Percentiles rank a stretch among this genome's conserved stretches.
These are phyloP conservation scores for Leptonema lineaticorne DNA, from an alignment of 1,140 invertebrate genomes.

Conservation along the genomic window DNA sequence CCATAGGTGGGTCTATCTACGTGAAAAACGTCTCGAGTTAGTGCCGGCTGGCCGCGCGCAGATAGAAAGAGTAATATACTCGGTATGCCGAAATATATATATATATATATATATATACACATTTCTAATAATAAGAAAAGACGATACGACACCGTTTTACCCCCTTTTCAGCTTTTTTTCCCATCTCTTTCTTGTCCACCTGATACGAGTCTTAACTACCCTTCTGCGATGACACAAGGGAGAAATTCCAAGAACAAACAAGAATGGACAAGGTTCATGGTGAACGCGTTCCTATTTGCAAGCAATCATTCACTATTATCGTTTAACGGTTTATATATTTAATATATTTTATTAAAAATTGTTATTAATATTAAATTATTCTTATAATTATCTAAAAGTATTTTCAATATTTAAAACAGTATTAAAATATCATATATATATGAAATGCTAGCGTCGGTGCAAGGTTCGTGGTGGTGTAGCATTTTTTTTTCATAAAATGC, in stretches of 20 bases:
- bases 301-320: background rate
- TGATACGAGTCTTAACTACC: constrained; percentile 12
- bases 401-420: too few relatives aligned
- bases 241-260: background rate
- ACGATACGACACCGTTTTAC: constrained; percentile 24
- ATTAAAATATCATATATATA: too few relatives aligned
- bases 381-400: too few relatives aligned
- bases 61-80: constrained; percentile 41
- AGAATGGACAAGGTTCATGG: background rate
- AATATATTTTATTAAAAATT: too few relatives aligned
- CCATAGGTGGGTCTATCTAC: constrained; percentile 8
- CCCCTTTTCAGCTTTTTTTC: too few relatives aligned
- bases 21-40: constrained; percentile 39
- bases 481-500: too few relatives aligned
- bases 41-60: constrained; percentile 38
- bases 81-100: constrained; percentile 35
- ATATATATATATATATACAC: too few relatives aligned
- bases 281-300: background rate
- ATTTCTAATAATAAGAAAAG: constrained; percentile 37
- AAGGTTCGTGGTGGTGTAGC: too few relatives aligned
- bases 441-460: too few relatives aligned
- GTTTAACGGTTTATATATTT: background rate
- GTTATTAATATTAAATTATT: background rate
- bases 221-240: background rate
- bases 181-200: background rate